These are phyloP conservation scores for Etheostoma perlongum DNA, from an alignment of 2,797 vertebrate species.

Conservation along the genomic window DNA sequence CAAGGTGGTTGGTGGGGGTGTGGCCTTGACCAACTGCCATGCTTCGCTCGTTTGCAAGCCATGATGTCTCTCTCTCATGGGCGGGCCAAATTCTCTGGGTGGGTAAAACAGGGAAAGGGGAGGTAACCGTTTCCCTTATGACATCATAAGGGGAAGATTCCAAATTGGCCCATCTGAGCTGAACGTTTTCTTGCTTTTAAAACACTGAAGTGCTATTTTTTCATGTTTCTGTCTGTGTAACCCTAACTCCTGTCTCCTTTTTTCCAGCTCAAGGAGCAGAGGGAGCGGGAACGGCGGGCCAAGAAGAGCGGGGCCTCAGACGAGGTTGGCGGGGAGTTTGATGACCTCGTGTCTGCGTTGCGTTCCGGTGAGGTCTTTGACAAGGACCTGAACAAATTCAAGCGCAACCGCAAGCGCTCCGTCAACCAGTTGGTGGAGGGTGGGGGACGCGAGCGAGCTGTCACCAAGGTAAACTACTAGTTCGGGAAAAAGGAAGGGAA, in stretches of 20 bases:
- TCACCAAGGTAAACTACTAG: slow-evolving; percentile 95
- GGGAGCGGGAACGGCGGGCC: slow-evolving; percentile 91
- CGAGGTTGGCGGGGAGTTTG: slow-evolving; percentile 95
- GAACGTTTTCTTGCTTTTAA: no score
- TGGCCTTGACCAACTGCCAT: no score
- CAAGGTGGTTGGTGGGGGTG: no score
- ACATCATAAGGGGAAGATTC: no score
- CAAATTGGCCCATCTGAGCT: no score
- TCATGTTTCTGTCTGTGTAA: background rate
- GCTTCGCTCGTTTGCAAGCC: no score
- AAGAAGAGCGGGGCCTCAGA: slow-evolving; percentile 91
- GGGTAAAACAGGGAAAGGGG: no score
- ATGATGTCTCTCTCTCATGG: no score
- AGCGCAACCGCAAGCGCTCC: slow-evolving; percentile 94
- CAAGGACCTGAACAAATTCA: slow-evolving; percentile 98
- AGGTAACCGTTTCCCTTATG: no score
- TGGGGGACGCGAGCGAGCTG: slow-evolving; percentile 89
- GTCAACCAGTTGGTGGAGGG: slow-evolving; percentile 91
- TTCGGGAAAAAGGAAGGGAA: slow-evolving; percentile 10
- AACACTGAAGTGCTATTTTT: no score
- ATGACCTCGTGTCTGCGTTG: slow-evolving; percentile 95
- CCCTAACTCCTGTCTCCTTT: slow-evolving; percentile 2
- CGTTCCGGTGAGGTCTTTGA: slow-evolving; percentile 98
- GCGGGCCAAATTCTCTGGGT: no score
- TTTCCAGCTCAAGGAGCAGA: slow-evolving; percentile 94